phyloP scores from a whole-genome alignment of 2,797 vertebrate species.

The Heteromormyrus szaboi region DNA sequence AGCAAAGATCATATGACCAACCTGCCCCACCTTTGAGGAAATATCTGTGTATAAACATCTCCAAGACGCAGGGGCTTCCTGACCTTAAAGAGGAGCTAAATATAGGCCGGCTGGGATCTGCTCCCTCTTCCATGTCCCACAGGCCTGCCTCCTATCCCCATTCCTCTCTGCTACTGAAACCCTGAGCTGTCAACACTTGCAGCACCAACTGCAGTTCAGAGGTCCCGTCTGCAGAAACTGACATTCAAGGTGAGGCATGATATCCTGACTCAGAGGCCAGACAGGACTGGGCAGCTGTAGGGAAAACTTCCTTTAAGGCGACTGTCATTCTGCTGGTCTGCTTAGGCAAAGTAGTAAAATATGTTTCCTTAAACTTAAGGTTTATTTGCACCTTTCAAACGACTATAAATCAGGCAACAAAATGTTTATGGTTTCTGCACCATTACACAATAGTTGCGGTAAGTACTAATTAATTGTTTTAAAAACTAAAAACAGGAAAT shows the following conservation, averaged over 20 bases:
- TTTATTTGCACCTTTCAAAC: neutral
- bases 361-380: neutral
- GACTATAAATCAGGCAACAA: neutral
- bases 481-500: neutral
- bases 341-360: neutral
- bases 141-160: neutral
- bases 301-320: neutral
- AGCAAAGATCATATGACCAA: neutral
- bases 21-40: conserved; percentile 38
- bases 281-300: neutral
- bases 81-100: neutral
- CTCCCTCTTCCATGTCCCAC: neutral
- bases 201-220: neutral
- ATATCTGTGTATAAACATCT: neutral
- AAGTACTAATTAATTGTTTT: neutral
- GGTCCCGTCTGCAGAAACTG: neutral
- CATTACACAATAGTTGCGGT: neutral
- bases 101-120: neutral
- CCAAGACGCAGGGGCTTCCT: neutral
- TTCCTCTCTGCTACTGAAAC: neutral
- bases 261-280: neutral
- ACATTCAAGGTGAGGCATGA: neutral
- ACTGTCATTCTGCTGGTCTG: neutral
- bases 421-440: neutral
- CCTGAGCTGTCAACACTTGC: neutral